A percentile compares a stretch with the other conserved stretches of the same genome.
Conservation (phyloP, 2,113 vertebrate genomes). For the Beaufortia kweichowensis region DNA sequence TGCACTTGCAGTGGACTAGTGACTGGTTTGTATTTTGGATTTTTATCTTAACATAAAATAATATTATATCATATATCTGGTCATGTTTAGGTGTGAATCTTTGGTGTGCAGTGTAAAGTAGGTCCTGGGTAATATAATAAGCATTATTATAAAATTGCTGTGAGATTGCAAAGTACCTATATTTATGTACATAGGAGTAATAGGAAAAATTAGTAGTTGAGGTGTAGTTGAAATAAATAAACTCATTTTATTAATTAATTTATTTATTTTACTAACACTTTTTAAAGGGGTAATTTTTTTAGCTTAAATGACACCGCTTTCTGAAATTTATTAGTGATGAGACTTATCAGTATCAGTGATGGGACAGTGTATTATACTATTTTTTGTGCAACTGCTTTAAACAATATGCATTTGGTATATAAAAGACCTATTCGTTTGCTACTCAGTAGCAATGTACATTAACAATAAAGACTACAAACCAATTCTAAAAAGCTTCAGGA, state of each 20-base stretch:
- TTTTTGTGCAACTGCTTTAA: too few relatives aligned
- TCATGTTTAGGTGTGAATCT: background rate
- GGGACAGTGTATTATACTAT: too few relatives aligned
- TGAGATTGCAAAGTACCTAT: background rate
- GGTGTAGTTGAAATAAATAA: slow-evolving; percentile 15
- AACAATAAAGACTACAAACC: slow-evolving; percentile 1
- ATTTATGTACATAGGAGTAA: background rate
- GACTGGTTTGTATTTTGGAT: background rate
- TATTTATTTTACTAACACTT: too few relatives aligned
- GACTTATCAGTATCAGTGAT: too few relatives aligned
- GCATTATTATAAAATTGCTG: background rate
- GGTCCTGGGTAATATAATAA: background rate
- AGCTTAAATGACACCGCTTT: too few relatives aligned
- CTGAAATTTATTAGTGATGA: too few relatives aligned
- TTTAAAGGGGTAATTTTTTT: too few relatives aligned
- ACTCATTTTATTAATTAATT: too few relatives aligned
- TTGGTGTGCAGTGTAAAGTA: background rate
- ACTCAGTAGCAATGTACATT: too few relatives aligned
- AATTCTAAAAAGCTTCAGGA: slow-evolving; percentile 11
- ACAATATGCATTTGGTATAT: too few relatives aligned
- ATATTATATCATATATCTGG: background rate
- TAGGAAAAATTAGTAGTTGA: too few relatives aligned
- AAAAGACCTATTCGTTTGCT: too few relatives aligned
- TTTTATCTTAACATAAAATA: background rate
- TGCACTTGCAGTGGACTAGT: background rate